phyloP scores from a whole-genome alignment of 1,140 invertebrate species.

The Bursaphelenchus mucronatus region DNA sequence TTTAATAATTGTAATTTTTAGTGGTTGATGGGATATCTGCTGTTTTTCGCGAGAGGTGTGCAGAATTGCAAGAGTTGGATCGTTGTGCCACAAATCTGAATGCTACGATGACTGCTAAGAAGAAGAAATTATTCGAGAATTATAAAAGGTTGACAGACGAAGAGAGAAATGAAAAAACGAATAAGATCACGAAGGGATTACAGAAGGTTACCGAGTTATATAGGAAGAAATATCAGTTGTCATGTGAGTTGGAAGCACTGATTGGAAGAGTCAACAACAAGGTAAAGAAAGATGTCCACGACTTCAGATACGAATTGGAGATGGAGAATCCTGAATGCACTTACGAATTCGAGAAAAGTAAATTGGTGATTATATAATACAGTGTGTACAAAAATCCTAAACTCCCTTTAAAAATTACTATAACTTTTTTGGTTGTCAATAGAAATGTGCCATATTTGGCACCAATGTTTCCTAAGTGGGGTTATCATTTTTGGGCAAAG shows the following conservation, averaged over 20 bases:
- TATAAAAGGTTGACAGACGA: neutral
- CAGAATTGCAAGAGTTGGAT: constrained; percentile 6
- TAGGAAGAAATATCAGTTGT: constrained; percentile 25
- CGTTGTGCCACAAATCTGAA: neutral
- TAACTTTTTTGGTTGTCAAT: too few relatives aligned
- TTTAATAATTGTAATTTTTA: constrained; percentile 3
- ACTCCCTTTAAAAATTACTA: too few relatives aligned
- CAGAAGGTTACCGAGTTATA: constrained; percentile 7
- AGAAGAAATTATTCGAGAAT: neutral
- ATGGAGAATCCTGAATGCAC: constrained; percentile 41
- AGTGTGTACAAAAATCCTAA: too few relatives aligned
- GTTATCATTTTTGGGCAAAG: too few relatives aligned
- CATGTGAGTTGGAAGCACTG: constrained; percentile 3
- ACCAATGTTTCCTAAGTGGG: too few relatives aligned
- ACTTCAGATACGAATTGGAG: constrained; percentile 45
- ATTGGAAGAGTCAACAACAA: neutral
- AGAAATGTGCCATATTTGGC: too few relatives aligned
- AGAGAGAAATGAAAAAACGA: neutral
- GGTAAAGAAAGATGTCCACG: constrained; percentile 35
- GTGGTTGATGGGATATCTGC: neutral
- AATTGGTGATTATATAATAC: too few relatives aligned
- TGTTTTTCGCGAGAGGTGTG: neutral
- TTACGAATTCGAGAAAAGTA: constrained; percentile 36
- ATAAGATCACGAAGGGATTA: constrained; percentile 7
- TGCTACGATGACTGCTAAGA: neutral